Conservation (phyloP, 2,113 vertebrate species). For the Nipponia nippon region DNA sequence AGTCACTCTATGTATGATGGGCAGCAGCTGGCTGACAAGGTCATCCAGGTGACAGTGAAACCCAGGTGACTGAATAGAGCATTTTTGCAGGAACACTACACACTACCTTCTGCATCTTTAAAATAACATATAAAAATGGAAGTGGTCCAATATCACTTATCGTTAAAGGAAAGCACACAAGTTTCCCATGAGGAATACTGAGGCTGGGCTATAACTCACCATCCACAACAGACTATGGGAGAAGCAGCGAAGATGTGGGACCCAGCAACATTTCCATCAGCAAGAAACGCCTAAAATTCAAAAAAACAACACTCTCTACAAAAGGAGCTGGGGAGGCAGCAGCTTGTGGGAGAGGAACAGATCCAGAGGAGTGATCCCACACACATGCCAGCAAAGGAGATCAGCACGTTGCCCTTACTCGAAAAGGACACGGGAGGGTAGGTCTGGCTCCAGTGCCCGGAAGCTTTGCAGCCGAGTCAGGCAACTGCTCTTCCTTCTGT, state of each 20-base stretch:
- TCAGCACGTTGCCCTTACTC: neutral
- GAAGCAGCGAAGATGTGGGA: neutral
- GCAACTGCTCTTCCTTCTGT: neutral
- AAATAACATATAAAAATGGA: neutral
- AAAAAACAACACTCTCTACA: neutral
- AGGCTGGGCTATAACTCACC: neutral
- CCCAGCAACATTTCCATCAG: neutral
- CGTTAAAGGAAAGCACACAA: neutral
- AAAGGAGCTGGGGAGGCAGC: neutral
- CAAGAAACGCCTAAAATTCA: neutral
- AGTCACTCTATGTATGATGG: neutral
- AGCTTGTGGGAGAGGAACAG: neutral
- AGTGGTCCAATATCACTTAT: neutral
- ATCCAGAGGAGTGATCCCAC: neutral
- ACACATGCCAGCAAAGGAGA: neutral
- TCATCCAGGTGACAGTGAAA: neutral
- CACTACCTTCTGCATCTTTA: neutral
- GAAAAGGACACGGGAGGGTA: neutral
- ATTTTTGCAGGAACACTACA: neutral
- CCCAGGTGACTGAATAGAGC: accelerated
- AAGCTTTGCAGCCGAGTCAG: neutral
- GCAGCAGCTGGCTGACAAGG: neutral
- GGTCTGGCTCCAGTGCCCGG: accelerated
- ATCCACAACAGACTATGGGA: accelerated
- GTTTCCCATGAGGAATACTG: neutral